Evolutionary conservation across 2,888 invertebrate species (phyloP).

Genomic region (Yponomeuta sedellus): DNA sequence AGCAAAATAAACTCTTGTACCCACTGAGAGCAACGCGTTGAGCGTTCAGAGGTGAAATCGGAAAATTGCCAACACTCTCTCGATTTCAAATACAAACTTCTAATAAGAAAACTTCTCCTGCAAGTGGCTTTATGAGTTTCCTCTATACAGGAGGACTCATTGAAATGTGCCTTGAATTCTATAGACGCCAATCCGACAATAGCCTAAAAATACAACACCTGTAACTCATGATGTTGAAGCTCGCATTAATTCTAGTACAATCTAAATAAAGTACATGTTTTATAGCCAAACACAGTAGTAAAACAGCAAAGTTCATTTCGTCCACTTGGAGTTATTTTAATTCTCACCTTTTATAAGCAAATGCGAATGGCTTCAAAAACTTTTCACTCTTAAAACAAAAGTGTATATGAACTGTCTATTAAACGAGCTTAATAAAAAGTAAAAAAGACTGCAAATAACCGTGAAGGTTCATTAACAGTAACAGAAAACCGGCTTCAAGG

Average conservation of each 20-base stretch:
- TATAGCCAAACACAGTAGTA: no score
- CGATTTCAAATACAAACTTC: constrained; percentile 51
- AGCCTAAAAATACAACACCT: no score
- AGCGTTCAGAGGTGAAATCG: constrained; percentile 33
- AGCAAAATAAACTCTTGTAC: not conserved
- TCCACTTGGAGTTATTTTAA: not conserved
- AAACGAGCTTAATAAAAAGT: not conserved
- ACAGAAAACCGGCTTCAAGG: not conserved
- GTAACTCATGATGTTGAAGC: no score
- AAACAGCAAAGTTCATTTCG: no score
- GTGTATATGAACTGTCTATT: not conserved
- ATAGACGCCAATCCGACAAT: no score
- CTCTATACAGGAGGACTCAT: constrained; percentile 19
- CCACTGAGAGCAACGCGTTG: not conserved
- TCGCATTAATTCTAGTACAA: no score
- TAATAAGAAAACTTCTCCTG: constrained; percentile 60
- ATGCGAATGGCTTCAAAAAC: not conserved
- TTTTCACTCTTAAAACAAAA: not conserved
- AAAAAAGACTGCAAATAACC: not conserved
- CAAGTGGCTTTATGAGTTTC: constrained; percentile 39
- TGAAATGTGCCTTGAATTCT: not conserved
- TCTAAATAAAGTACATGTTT: no score
- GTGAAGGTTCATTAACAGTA: not conserved
- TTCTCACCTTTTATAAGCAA: not conserved
- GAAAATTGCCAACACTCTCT: constrained; percentile 37